Evolutionary conservation across 2,888 invertebrate genomes (phyloP).

Genomic region (Julus scanicus): DNA sequence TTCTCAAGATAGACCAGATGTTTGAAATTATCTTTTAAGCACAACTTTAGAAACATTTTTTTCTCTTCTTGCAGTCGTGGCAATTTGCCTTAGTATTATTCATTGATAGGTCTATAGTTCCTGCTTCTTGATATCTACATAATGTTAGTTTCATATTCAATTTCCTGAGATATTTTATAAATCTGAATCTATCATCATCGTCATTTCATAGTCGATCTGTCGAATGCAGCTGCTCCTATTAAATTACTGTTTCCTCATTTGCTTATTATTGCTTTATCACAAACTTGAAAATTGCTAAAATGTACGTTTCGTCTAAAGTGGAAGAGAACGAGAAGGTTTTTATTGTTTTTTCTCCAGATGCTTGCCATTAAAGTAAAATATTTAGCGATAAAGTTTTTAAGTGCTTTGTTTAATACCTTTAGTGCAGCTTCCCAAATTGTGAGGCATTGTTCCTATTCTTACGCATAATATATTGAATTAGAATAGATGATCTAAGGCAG

Average conservation of each 20-base stretch:
- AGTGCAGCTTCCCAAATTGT: neutral
- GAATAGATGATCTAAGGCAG: too few relatives aligned
- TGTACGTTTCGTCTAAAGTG: neutral
- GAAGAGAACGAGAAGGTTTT: neutral
- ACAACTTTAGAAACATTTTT: slow-evolving; percentile 6
- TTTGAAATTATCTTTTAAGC: slow-evolving; percentile 30
- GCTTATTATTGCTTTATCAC: slow-evolving; percentile 36
- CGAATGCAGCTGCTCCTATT: slow-evolving; percentile 15
- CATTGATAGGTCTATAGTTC: neutral
- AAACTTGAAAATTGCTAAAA: slow-evolving; percentile 17
- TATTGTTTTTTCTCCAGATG: slow-evolving; percentile 20
- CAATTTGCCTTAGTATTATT: slow-evolving; percentile 14
- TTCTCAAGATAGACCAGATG: slow-evolving; percentile 22
- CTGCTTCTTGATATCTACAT: neutral
- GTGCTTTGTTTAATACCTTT: neutral
- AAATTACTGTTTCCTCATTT: slow-evolving; percentile 42
- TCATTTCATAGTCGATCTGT: neutral
- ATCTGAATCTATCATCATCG: slow-evolving; percentile 42
- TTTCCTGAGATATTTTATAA: slow-evolving; percentile 20
- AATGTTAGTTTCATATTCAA: neutral
- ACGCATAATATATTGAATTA: too few relatives aligned
- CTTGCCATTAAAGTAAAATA: slow-evolving; percentile 14
- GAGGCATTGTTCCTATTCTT: too few relatives aligned
- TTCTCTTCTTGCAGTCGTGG: slow-evolving; percentile 1
- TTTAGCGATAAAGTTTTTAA: slow-evolving; percentile 7